Evolutionary conservation across 1,140 invertebrate species (phyloP), one percentile per base, ranked within the genome.

Genomic region (Nomia melanderi): DNA sequence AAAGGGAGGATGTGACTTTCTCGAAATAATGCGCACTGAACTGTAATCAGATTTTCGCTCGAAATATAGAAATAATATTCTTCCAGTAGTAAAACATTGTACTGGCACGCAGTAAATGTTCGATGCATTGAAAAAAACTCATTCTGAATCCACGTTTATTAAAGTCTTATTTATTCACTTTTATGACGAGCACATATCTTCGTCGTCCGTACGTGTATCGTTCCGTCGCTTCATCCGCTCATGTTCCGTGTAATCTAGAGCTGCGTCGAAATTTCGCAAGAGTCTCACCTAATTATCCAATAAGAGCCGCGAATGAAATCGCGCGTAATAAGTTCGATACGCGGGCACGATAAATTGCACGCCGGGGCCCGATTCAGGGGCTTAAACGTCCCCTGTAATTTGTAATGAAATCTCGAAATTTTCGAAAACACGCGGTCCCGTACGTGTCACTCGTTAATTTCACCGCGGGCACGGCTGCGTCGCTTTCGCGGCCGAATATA

Each of bases 381-480:
- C 39, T 39, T 54, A 36, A 41, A 31, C 50, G 72, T 64, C 25
- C 60, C 27, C 62, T 56, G 72, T 39, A 66, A 74, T 74, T 74
- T 74, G 72, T 74, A 74, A 65, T 50, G 63, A 66, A 75, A 66
- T 57, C 72, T 57, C 47, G 50, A 41, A 57, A 67, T 67, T 39
- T 6, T 14, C 53, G 63, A 67, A 57, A 67, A 67, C 59, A 75
- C 27, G 53, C 12, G 31, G 2, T 14, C 25, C 1, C 9, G 50
- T 77, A 62, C 69, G 65, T 76, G 59, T 44, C 27, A 44, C 74
- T 82, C 81, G 59, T 82, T 82, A 82, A 82, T 82, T 78, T 67
- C 79, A 57, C 70, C 64, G 47, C 17, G 63, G n/a, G 33, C 1
- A 4, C 5, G 59, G 17, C 7, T 7, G 23, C 23, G 6, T 12